Percentiles rank a stretch among this genome's conserved stretches.
Conservation (phyloP, 2,113 vertebrate species). For the Zapus hudsonius region DNA sequence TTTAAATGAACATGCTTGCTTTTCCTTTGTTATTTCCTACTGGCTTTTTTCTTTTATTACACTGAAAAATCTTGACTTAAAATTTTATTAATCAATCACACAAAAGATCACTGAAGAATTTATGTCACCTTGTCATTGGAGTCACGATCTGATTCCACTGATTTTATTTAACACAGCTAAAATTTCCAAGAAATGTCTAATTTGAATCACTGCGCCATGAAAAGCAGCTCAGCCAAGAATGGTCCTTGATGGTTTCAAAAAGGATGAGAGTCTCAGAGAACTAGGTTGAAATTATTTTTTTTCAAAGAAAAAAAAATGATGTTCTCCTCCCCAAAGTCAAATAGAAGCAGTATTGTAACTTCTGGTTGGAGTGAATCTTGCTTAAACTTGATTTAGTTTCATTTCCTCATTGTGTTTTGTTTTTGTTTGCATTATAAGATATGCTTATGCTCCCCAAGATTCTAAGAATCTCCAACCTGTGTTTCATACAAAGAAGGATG, state of each 20-base stretch:
- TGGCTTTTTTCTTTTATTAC: neutral
- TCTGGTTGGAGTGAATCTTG: neutral
- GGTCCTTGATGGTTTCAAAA: slow-evolving; percentile 4
- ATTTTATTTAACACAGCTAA: slow-evolving; percentile 15
- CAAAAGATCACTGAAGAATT: neutral
- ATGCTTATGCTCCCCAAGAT: slow-evolving; percentile 17
- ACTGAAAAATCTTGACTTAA: neutral
- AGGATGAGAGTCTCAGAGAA: neutral
- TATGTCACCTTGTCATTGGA: neutral
- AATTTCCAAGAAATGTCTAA: neutral
- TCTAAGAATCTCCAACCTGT: slow-evolving; percentile 33
- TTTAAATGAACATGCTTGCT: neutral
- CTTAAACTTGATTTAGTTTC: neutral
- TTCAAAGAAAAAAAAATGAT: neutral
- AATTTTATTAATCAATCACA: neutral
- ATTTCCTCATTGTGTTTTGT: slow-evolving; percentile 28
- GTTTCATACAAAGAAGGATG: slow-evolving; percentile 50
- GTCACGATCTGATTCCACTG: neutral
- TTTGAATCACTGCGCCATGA: neutral
- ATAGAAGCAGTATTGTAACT: neutral
- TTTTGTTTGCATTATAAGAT: slow-evolving; percentile 23
- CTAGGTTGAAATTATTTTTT: neutral
- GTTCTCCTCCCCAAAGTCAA: neutral
- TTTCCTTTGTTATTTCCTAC: neutral
- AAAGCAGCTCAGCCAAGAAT: neutral